These are phyloP conservation scores for Periophthalmus magnuspinnatus DNA, from an alignment of 2,797 vertebrate species.

Conservation along the genomic window DNA sequence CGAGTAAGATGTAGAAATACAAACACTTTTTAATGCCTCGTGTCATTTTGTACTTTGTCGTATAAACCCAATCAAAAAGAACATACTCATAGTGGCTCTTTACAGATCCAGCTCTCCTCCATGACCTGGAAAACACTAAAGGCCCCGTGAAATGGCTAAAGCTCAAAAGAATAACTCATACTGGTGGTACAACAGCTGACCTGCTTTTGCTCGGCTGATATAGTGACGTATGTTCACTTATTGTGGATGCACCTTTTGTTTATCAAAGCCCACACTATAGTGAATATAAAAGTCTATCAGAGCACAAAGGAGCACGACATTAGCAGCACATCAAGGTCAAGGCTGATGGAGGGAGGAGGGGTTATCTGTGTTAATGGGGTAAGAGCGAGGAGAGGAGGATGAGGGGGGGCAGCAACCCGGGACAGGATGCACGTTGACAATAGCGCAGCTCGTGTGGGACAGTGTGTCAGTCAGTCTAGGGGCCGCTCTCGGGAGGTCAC, in stretches of 20 bases:
- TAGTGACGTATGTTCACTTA: constrained; percentile 38
- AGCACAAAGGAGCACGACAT: constrained; percentile 59
- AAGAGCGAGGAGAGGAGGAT: constrained; percentile 27
- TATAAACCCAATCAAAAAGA: neutral
- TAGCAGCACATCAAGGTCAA: constrained; percentile 68
- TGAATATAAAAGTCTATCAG: constrained; percentile 46
- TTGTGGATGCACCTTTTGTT: constrained; percentile 46
- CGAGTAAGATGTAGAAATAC: neutral
- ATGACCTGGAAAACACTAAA: constrained; percentile 70
- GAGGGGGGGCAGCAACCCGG: constrained; percentile 41
- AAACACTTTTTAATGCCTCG: neutral
- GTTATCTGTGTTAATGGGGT: constrained; percentile 51
- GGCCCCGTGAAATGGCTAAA: constrained; percentile 49
- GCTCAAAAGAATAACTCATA: constrained; percentile 28
- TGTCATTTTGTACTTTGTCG: neutral
- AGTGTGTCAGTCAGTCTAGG: constrained; percentile 53
- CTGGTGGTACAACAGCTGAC: constrained; percentile 59
- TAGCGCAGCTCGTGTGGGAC: constrained; percentile 42
- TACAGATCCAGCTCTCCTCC: constrained; percentile 33
- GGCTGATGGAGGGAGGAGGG: constrained; percentile 33
- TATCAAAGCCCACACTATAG: constrained; percentile 23
- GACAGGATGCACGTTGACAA: constrained; percentile 64
- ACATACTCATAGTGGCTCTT: neutral
- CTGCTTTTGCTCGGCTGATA: constrained; percentile 46
- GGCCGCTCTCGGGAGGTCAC: constrained; percentile 46